Evolutionary conservation across 2,797 vertebrate genomes (phyloP), one percentile per base, ranked within the genome.

Genomic region (Toxotes lorentzi): DNA sequence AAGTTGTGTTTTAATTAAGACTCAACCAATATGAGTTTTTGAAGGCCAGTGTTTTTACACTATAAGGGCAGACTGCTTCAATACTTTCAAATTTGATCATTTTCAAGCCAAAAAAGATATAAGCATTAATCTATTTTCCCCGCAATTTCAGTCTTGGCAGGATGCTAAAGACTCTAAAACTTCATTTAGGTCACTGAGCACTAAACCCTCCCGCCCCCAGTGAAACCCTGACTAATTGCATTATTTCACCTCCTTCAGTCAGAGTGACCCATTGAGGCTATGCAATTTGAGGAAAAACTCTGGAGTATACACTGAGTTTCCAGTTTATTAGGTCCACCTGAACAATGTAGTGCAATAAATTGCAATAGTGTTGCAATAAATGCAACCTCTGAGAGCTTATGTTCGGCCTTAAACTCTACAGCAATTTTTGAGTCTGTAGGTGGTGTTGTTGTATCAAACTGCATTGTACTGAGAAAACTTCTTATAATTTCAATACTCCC

Each of bases 1-100:
- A 69, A 62, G 76, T 83, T 80, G 67, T 45, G 78, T 81, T 91
- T 89, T 88, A 90, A 93, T 89, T 85, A 91, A 84, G 41, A 79
- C 74, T 76, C 65, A 17, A 45, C 67, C 71, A 53, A 34, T 35
- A 71, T 78, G 66, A 43, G 40, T 21, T 86, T 80, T 61, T 86
- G 45, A 84, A 78, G 60, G 69, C 62, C 58, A 76, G 4, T 77
- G 64, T 75, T 87, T 86, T 75, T 27, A 50, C 68, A 67, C 32
- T 32, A 5, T 43, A 62, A 51, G 27, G 38, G 50, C 76, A 70
- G 43, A 66, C n/a, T 40, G 73, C 35, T 60, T 78, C 62, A 54
- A 23, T 50, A 19, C 38, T n/a, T 83, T 84, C 76, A 73, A 54
- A 79, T 86, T 47, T 35, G 19, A 77, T 59, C 23, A 50, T 74